phyloP scores from a whole-genome alignment of 2,888 invertebrate genomes.

The Hemaris fuciformis region DNA sequence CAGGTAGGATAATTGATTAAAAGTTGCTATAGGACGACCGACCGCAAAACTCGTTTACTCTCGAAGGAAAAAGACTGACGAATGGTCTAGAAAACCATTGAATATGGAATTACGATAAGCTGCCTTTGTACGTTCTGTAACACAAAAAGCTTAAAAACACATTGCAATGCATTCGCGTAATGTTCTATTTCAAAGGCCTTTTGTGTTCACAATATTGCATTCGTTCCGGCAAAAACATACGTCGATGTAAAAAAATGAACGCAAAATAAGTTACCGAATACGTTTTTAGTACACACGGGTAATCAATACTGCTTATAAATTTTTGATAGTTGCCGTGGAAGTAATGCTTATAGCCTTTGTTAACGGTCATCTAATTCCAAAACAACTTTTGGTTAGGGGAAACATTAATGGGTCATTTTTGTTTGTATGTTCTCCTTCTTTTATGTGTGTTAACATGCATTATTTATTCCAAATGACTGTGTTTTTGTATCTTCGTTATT shows the following conservation, averaged over 20 bases:
- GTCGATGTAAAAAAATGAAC: neutral
- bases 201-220: neutral
- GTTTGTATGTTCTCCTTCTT: neutral
- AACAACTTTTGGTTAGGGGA: neutral
- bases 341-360: constrained; percentile 1
- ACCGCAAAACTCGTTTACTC: neutral
- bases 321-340: constrained; percentile 2
- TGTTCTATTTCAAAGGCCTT: neutral
- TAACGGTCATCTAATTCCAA: neutral
- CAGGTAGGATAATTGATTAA: neutral
- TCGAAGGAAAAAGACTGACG: neutral
- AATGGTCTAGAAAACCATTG: neutral
- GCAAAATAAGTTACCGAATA: neutral
- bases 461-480: constrained; percentile 4
- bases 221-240: neutral
- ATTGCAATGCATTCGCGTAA: neutral
- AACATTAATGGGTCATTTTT: neutral
- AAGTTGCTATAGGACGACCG: neutral
- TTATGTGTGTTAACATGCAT: neutral
- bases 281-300: neutral
- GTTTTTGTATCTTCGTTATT: neutral
- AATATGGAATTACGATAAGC: neutral
- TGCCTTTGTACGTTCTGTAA: neutral
- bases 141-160: neutral
- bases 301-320: constrained; percentile 4